phyloP scores from a whole-genome alignment of 2,113 vertebrate species.

The Chelonoidis abingdonii region DNA sequence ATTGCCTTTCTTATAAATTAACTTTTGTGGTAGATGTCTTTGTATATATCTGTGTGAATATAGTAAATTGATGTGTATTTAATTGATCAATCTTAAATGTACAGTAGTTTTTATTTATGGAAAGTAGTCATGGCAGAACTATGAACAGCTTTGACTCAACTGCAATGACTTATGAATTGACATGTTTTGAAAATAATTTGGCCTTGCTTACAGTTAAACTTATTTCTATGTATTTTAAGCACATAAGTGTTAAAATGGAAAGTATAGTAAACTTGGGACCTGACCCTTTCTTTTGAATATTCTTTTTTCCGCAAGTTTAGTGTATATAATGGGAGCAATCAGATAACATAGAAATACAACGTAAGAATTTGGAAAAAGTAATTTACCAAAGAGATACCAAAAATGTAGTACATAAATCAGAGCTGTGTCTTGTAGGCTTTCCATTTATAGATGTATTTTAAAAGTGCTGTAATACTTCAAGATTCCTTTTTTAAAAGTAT shows the following conservation, averaged over 20 bases:
- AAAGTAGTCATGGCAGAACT: conserved; percentile 11
- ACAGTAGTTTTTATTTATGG: not conserved
- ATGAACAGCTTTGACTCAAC: not conserved
- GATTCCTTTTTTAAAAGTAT: conserved; percentile 2
- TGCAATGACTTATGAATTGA: not conserved
- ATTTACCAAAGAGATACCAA: conserved; percentile 35
- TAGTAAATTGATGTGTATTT: conserved; percentile 50
- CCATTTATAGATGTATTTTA: not conserved
- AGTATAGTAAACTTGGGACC: not conserved
- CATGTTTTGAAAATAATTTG: not conserved
- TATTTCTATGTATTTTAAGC: conserved; percentile 27
- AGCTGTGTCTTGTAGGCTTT: not conserved
- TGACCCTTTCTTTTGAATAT: not conserved
- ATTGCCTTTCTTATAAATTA: conserved; percentile 27
- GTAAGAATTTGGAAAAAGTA: not conserved
- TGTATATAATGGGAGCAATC: conserved; percentile 16
- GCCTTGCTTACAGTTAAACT: not conserved
- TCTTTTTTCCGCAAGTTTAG: conserved; percentile 16
- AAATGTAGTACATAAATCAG: not conserved
- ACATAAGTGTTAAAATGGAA: not conserved
- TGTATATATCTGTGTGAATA: conserved; percentile 29
- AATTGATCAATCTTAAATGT: conserved; percentile 32
- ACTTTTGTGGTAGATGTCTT: conserved; percentile 17
- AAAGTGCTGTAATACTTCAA: not conserved
- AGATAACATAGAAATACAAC: conserved; percentile 55